A percentile compares a stretch with the other conserved stretches of the same genome.
Evolutionary conservation across 2,797 vertebrate genomes (phyloP).

Genomic region (Anguilla pacifica): DNA sequence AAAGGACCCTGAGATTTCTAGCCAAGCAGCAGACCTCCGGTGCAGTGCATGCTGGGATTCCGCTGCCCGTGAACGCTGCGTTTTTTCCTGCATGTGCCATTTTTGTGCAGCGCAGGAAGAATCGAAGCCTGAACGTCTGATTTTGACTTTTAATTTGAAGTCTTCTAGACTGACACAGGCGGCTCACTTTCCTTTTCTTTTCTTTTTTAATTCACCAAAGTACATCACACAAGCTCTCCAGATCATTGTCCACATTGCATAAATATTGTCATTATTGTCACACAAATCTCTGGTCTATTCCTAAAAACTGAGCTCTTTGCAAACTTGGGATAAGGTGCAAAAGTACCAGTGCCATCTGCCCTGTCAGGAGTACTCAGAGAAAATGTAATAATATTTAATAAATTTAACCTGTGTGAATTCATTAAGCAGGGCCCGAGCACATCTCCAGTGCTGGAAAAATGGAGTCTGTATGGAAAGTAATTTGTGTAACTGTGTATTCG

Average conservation of each 20-base stretch:
- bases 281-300: constrained; percentile 38
- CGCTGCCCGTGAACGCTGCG: not conserved
- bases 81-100: not conserved
- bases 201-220: not conserved
- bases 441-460: not conserved
- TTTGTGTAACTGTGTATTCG: constrained; percentile 37
- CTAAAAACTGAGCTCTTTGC: constrained; percentile 52
- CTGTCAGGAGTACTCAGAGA: not conserved
- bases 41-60: not conserved
- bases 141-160: not conserved
- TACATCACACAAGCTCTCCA: not conserved
- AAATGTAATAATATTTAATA: not conserved
- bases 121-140: not conserved
- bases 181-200: constrained; percentile 17
- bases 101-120: not conserved
- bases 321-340: constrained; percentile 48
- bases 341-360: constrained; percentile 32
- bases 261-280: constrained; percentile 14
- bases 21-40: not conserved
- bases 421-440: not conserved
- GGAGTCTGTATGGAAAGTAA: not conserved
- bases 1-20: constrained; percentile 23
- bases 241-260: not conserved
- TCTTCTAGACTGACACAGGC: not conserved
- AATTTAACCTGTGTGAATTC: not conserved